Evolutionary conservation across 2,113 vertebrate species (phyloP).

Genomic region (Pyxicephalus adspersus): DNA sequence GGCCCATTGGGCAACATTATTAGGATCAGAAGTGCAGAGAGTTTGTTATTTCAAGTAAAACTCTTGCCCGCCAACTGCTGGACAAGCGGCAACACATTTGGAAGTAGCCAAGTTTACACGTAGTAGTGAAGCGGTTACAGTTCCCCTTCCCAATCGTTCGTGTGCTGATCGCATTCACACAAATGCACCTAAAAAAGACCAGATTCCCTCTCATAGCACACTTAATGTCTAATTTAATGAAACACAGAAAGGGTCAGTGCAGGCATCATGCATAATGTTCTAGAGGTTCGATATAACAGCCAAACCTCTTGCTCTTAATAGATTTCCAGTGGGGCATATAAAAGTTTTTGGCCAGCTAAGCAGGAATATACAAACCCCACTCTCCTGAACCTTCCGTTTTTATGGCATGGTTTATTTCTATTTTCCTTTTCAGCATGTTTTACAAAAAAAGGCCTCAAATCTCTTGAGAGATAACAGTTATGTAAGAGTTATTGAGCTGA

Average conservation of each 20-base stretch:
- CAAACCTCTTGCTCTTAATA: conserved; percentile 1
- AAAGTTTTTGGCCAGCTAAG: conserved; percentile 14
- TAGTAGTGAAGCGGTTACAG: too few relatives aligned
- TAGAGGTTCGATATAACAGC: background rate
- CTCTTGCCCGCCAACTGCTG: too few relatives aligned
- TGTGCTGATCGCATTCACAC: too few relatives aligned
- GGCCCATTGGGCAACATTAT: too few relatives aligned
- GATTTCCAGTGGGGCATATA: conserved; percentile 12
- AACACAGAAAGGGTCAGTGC: background rate
- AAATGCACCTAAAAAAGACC: too few relatives aligned
- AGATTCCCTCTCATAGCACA: too few relatives aligned
- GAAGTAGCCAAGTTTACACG: too few relatives aligned
- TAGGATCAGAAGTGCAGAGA: too few relatives aligned
- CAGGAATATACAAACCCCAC: background rate
- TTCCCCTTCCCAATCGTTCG: too few relatives aligned
- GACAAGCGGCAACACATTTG: too few relatives aligned
- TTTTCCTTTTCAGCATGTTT: background rate
- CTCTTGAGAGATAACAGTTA: conserved; percentile 25
- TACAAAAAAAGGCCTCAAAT: background rate
- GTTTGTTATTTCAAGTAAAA: too few relatives aligned
- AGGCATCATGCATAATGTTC: background rate
- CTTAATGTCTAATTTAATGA: too few relatives aligned
- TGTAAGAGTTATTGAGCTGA: conserved; percentile 15
- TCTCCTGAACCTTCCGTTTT: conserved; percentile 1
- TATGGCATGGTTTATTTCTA: conserved; percentile 6